Conservation (phyloP, 2,797 vertebrate species). For the Nyctalus aviator region DNA sequence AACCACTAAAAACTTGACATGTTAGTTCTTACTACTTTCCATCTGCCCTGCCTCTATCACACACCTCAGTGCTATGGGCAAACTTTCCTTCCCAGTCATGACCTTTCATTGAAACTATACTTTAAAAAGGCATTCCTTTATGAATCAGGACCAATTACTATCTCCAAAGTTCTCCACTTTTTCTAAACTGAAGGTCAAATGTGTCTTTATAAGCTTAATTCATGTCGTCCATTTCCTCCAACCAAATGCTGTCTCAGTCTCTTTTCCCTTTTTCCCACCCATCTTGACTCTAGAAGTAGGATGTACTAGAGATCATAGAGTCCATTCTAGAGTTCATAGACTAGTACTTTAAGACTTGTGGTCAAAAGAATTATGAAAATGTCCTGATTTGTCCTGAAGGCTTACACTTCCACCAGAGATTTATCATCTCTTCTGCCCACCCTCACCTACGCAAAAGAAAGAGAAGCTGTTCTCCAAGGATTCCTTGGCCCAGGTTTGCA, state of each 20-base stretch:
- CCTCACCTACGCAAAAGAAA: not conserved
- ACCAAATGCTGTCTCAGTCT: not conserved
- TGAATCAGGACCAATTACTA: not conserved
- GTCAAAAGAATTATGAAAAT: not conserved
- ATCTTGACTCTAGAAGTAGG: not conserved
- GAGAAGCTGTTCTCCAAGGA: not conserved
- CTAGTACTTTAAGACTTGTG: not conserved
- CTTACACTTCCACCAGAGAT: not conserved
- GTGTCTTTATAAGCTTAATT: not conserved
- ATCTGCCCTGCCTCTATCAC: not conserved
- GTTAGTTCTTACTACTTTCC: not conserved
- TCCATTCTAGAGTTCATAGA: not conserved
- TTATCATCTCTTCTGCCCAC: not conserved
- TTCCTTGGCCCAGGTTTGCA: not conserved
- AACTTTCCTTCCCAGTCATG: not conserved
- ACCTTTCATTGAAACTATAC: not conserved
- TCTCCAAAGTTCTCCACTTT: not conserved
- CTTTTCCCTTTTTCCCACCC: not conserved
- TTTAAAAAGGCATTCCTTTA: not conserved
- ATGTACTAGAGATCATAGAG: not conserved
- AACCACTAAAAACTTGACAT: not conserved
- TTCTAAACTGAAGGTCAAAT: not conserved
- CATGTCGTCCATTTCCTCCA: not conserved
- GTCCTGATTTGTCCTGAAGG: not conserved
- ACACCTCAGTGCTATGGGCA: not conserved